phyloP scores from a whole-genome alignment of 2,888 invertebrate genomes.

The Graphium colonna region DNA sequence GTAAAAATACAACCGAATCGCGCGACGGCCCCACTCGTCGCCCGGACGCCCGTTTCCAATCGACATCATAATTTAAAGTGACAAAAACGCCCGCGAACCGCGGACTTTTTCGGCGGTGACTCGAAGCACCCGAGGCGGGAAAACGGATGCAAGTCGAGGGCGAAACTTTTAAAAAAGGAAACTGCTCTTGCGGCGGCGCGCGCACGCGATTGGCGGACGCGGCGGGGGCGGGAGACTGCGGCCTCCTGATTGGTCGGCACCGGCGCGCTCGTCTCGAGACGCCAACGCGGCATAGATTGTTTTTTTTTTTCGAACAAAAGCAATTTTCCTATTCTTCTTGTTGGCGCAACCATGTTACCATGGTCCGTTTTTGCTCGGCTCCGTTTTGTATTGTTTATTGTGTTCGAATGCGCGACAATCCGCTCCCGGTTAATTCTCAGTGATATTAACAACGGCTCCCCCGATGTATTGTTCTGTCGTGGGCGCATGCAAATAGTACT shows the following conservation, averaged over 20 bases:
- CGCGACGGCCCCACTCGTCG: neutral
- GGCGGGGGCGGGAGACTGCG: slow-evolving; percentile 64
- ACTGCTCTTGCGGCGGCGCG: slow-evolving; percentile 67
- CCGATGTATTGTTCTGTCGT: slow-evolving; percentile 58
- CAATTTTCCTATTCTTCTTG: slow-evolving; percentile 80
- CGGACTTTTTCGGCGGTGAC: slow-evolving; percentile 70
- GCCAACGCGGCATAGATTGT: slow-evolving; percentile 74
- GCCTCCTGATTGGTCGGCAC: slow-evolving; percentile 64
- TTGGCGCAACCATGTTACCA: slow-evolving; percentile 63
- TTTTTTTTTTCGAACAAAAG: slow-evolving; percentile 75
- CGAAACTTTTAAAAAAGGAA: slow-evolving; percentile 79
- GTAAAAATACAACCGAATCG: slow-evolving; percentile 51
- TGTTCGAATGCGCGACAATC: slow-evolving; percentile 69
- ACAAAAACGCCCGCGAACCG: slow-evolving; percentile 71
- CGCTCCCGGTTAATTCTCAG: slow-evolving; percentile 74
- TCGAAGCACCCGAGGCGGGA: slow-evolving; percentile 72
- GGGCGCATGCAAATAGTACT: slow-evolving; percentile 63
- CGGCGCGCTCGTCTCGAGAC: slow-evolving; percentile 73
- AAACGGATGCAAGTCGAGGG: slow-evolving; percentile 64
- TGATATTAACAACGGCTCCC: slow-evolving; percentile 65
- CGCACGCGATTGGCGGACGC: slow-evolving; percentile 58
- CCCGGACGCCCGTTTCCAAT: slow-evolving; percentile 38
- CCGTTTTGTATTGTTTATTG: slow-evolving; percentile 78
- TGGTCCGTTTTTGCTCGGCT: slow-evolving; percentile 73
- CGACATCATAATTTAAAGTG: slow-evolving; percentile 71